A percentile compares a stretch with the other conserved stretches of the same genome.
Conservation (phyloP, 2,888 invertebrate genomes). For the Cremastobaeus sp. region DNA sequence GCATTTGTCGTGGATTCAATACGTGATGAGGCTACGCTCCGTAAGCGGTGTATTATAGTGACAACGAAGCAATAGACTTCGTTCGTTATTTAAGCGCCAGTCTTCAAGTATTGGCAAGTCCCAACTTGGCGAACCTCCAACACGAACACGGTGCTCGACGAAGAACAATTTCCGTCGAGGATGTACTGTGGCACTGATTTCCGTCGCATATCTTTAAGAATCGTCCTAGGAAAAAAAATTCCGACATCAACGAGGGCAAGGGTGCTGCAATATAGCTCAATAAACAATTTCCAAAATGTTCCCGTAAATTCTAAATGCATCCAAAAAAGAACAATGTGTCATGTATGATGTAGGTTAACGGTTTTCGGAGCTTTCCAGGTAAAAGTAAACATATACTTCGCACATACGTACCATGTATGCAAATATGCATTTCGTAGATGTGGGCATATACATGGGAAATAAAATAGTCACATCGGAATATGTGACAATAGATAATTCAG, state of each 20-base stretch:
- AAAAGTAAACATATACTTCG: no score
- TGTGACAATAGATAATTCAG: no score
- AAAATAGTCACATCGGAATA: no score
- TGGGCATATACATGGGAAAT: no score
- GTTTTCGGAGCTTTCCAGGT: no score
- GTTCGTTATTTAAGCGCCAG: constrained; percentile 47
- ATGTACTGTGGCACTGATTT: constrained; percentile 48
- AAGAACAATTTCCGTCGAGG: constrained; percentile 53
- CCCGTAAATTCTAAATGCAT: no score
- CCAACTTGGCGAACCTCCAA: constrained; percentile 52
- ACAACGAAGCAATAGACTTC: constrained; percentile 51
- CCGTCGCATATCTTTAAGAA: constrained; percentile 47
- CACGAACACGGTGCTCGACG: constrained; percentile 20
- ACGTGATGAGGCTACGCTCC: constrained; percentile 28
- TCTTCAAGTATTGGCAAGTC: constrained; percentile 50
- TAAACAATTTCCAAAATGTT: constrained; percentile 23
- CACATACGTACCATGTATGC: no score
- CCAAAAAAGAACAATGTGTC: no score
- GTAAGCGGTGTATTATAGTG: constrained; percentile 44
- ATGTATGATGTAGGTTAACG: no score
- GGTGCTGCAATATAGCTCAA: constrained; percentile 16
- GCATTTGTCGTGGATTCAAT: constrained; percentile 35
- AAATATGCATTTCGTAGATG: no score
- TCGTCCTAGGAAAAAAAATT: constrained; percentile 43
- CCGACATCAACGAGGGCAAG: constrained; percentile 44